Evolutionary conservation across 2,888 invertebrate genomes (phyloP), one percentile per base, ranked within the genome.

Genomic region (Drosophila imparisetae): DNA sequence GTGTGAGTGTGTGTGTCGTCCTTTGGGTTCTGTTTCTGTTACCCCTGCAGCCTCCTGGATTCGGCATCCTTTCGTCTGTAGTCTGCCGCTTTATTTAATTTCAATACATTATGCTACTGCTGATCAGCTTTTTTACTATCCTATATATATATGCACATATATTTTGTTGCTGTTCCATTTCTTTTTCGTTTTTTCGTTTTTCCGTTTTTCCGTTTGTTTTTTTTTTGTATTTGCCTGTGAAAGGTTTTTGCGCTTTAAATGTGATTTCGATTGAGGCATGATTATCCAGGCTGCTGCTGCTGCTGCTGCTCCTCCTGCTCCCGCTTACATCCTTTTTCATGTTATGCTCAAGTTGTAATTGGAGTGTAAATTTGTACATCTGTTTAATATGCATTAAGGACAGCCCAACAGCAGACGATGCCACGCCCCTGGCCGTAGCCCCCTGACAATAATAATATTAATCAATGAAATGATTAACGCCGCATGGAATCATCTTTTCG

Each of bases 341-440:
- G 82, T 87, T 83, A 89, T 75, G 90, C 88, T 77, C 57, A 87
- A 86, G 66, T 85, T 82, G 75, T 88, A 85, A 85, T 88, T 90
- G 78, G 82, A 87, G 86, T 86, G 90, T 80, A 80, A 69, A 86
- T 88, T 86, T 74, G 75, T 72, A 78, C 86, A 90, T 80, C 86
- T 86, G 86, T 75, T 89, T 90, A 88, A 89, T 87, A 89, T 86
- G 77, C 90, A 86, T 89, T 85, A 77, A 78, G 75, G 52, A 34
- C 81, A 73, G 24, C 15, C 8, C 7, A 45, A 30, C 50, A 45
- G 32, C 61, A 72, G 29, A 27, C 60, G 67, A 60, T 34, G 58
- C 45, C 42, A 61, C 63, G 62, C 45, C 45, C 45, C 24, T 45
- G 7, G 8, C 38, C 38, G 2, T 8, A 36, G 18, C 7, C 24